phyloP scores from a whole-genome alignment of 2,888 invertebrate genomes.

The Tiliacea citrago region DNA sequence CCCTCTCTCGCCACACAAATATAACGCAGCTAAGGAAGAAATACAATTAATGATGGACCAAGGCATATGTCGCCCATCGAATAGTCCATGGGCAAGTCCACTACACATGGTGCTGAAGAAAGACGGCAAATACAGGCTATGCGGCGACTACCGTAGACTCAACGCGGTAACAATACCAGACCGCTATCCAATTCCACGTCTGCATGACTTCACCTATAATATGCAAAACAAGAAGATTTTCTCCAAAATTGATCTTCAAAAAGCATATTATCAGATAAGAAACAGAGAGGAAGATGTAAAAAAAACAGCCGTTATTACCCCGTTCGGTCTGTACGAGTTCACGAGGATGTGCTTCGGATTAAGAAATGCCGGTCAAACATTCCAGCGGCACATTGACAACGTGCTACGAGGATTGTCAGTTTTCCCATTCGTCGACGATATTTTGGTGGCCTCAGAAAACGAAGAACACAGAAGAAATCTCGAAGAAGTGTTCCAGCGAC shows the following conservation, averaged over 20 bases:
- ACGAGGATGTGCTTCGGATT: conserved; percentile 23
- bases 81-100: conserved; percentile 25
- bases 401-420: too few species aligned
- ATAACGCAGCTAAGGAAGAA: conserved; percentile 10
- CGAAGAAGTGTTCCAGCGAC: conserved; percentile 9
- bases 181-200: background rate
- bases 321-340: conserved; percentile 28
- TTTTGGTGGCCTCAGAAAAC: conserved; percentile 5
- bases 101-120: conserved; percentile 12
- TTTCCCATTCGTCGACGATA: background rate
- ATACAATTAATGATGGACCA: conserved; percentile 4
- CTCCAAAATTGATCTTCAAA: conserved; percentile 12
- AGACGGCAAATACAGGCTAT: conserved; percentile 2
- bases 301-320: conserved; percentile 38
- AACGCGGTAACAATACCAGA: conserved; percentile 13
- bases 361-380: conserved; percentile 15
- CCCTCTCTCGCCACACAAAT: conserved; percentile 9
- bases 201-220: conserved; percentile 8
- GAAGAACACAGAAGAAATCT: conserved; percentile 16
- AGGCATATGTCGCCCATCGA: conserved; percentile 11
- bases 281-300: conserved; percentile 24
- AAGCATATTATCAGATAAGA: conserved; percentile 4
- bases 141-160: conserved; percentile 14
- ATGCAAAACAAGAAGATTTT: background rate
- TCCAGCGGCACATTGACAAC: too few species aligned